phyloP scores from a whole-genome alignment of 30 jellyfish, hydroid and myxozoan genomes.

The Hydractinia echinata region DNA sequence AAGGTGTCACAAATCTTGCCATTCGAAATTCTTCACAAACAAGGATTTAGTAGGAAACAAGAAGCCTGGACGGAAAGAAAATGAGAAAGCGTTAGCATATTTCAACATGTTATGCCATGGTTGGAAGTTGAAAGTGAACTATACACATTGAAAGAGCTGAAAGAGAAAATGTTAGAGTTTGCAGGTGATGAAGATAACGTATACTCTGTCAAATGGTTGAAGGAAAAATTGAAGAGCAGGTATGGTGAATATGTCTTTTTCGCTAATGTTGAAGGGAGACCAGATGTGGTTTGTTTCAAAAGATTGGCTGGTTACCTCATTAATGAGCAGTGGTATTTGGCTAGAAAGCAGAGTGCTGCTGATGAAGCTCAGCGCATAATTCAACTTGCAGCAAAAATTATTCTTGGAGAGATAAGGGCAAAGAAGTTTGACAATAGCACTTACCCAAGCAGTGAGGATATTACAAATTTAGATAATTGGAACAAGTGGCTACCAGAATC shows the following conservation, averaged over 20 bases:
- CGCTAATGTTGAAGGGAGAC: slow-evolving; percentile 30
- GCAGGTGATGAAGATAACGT: slow-evolving; percentile 26
- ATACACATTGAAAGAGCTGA: slow-evolving; percentile 11
- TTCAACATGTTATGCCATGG: slow-evolving; percentile 26
- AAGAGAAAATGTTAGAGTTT: slow-evolving; percentile 8
- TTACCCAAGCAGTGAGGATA: slow-evolving; percentile 31
- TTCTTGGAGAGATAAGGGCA: too few species aligned
- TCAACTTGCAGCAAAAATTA: too few species aligned
- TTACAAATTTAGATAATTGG: slow-evolving; percentile 12
- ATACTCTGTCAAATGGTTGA: slow-evolving; percentile 21
- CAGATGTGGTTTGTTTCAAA: slow-evolving; percentile 24
- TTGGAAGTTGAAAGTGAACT: slow-evolving; percentile 27
- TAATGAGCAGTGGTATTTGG: too few species aligned
- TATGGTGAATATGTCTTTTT: slow-evolving; percentile 19
- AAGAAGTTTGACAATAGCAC: too few species aligned
- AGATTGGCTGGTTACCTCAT: slow-evolving; percentile 14
- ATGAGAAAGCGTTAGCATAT: slow-evolving; percentile 15
- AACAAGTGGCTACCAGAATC: slow-evolving; percentile 34
- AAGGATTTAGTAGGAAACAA: too few species aligned
- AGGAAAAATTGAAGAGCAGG: slow-evolving; percentile 17
- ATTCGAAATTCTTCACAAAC: too few species aligned
- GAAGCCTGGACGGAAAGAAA: too few species aligned
- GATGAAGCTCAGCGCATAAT: too few species aligned
- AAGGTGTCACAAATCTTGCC: too few species aligned
- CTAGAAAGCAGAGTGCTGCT: too few species aligned